Base-by-base conservation (phyloP, 2,797 vertebrate genomes). In the Stomatorhinus walkeri region DNA sequence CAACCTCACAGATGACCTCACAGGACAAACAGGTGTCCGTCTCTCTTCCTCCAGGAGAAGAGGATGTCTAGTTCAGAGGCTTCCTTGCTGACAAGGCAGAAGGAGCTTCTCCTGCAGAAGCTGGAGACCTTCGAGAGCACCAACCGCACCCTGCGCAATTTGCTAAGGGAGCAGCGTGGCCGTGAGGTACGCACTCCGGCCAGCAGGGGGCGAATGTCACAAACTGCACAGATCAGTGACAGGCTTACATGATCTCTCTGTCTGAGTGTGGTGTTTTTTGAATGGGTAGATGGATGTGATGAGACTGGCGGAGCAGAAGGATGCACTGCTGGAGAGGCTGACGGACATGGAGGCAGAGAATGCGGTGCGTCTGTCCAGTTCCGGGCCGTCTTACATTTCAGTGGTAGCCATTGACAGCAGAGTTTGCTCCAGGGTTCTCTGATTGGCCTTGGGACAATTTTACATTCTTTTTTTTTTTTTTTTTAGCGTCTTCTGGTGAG, bases 111-210 rank as follows among this genome's bases (percentile, higher is more conserved):
- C 89, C 89, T 97, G 0, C 97, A 98, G 93, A 99, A 98, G 91
- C 91, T 99, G 24, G 94, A 94, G 89, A 96, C 97, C 3, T 99
- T 98, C 48, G 96, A 97, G 90, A 94, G 93, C 91, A 97, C 97
- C 4, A 98, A 98, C 90, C 95, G 94, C 85, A 93, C 94, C 0
- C 96, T 99, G 0, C 93, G 97, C 83, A 95, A 96, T 10, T 95
- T 98, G n/a, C 95, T 99, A 79, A 94, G 95, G 87, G 96, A 97
- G 85, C 96, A 97, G 91, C 96, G 95, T 0, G 90, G 91, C 8
- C 89, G 94, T 2, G 96, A 97, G 97, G 98, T 88, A 85, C 4
- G 2, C 6, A 8, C 79, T 61, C 88, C 43, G n/a, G 4, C n/a
- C 83, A 89, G 68, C 9, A 24, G 76, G 52, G 88, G 68, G 48